Base-by-base conservation (phyloP, 2,113 vertebrate genomes). In the Sardina pilchardus region DNA sequence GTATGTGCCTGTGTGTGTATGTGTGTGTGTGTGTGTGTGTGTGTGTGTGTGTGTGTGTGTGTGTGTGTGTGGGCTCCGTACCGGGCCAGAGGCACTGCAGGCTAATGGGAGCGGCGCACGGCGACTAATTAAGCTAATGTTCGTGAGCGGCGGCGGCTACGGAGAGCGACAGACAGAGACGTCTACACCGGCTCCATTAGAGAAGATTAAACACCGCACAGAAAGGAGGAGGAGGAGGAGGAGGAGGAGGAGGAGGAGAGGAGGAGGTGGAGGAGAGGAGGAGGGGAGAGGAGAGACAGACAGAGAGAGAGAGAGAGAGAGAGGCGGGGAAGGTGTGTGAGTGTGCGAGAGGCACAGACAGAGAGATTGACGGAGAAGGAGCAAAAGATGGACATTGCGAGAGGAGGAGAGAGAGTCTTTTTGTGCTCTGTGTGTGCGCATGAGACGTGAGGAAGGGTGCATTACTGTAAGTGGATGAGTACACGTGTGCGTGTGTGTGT, bases 111-210 rank as follows among this genome's bases (percentile, higher is more conserved):
- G 75, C 44, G 4, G 12, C 21, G 21, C 87, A 56, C 42, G 90
- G 85, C n/a, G 24, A 6, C 87, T 91, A 90, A 92, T 91, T 91
- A 88, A 87, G 87, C 88, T 82, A 88, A 85, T 88, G 92, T 89
- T 88, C 84, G 59, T 89, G 45, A 48, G 82, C 86, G 47, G 82
- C 59, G 82, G 6, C 88, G 89, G 90, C 86, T 89, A 91, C 88
- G 81, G 84, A 48, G 82, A 87, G 71, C 83, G 87, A 87, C 85
- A 63, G 50, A 81, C 21, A 12, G n/a, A 47, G 16, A 83, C 56
- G 30, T n/a, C 48, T 63, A 82, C 44, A 50, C 45, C 16, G 5
- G 45, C 42, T 81, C 45, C 83, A 91, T 90, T 88, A 88, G 83
- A 3, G 86, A 80, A 81, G 80, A 78, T 78, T 78, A 78, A 78